Evolutionary conservation across 1,140 invertebrate genomes (phyloP), one percentile per base, ranked within the genome.

Genomic region (Papilio aristodemus): DNA sequence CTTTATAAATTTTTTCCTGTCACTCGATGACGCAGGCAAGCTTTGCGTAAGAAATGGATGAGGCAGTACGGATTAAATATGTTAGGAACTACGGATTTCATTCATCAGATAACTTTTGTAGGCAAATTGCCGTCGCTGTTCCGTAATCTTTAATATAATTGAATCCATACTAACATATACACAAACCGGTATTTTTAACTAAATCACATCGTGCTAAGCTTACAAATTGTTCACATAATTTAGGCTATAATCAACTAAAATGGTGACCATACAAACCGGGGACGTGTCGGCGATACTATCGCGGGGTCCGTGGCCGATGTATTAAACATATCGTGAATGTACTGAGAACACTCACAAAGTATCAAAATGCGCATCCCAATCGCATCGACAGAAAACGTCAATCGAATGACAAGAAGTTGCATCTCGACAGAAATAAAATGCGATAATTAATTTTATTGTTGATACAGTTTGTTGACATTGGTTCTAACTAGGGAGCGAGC

Each of bases 401-500:
- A 64, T 25, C 25, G 63, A 66, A 66, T 66, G 43, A 66, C 39
- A 64, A 64, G 38, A 46, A 66, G 39, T 46, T 46, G 39, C 14
- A 66, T 46, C 54, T 67, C 69, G 67, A 58, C 38, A 68, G 39
- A 68, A 54, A 67, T 71, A 71, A 71, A 74, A 67, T 67, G 69
- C 43, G 17, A 69, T 74, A 71, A 74, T 71, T 71, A 69, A 63
- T 69, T 74, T 66, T 58, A 66, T 70, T 70, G 66, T 76, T 70
- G 70, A 62, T 72, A 71, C 70, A 64, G 38, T 73, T 73, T 66
- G 70, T 71, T 69, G 71, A 69, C 66, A 54, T 41, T 50, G 64
- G 43, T 68, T 62, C 69, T 70, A 54, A 43, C 32, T 67, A 54
- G 19, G 63, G 46, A 59, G 43, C 43, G 67, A 50, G 62, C 63